Conservation (phyloP, 2,797 vertebrate species). For the Sandelia bainsii region DNA sequence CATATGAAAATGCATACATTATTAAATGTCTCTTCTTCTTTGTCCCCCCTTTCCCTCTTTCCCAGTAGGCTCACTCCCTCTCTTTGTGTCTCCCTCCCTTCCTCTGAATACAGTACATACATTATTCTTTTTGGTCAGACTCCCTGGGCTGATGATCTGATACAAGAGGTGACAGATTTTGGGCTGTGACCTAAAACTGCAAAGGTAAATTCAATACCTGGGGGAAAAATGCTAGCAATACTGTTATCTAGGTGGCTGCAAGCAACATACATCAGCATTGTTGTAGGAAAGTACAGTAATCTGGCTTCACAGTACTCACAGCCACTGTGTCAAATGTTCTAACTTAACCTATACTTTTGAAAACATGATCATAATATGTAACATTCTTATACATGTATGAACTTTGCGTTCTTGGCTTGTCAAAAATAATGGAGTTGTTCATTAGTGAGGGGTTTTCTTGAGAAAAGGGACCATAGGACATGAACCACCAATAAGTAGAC, state of each 20-base stretch:
- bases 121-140: slow-evolving; percentile 67
- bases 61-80: not conserved
- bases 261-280: slow-evolving; percentile 15
- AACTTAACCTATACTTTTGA: not conserved
- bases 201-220: slow-evolving; percentile 15
- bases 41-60: slow-evolving; percentile 18
- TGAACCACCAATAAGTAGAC: no score
- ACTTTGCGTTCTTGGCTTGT: not conserved
- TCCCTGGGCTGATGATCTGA: slow-evolving; percentile 36
- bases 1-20: slow-evolving; percentile 70
- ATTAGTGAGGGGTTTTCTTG: no score
- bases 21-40: slow-evolving; percentile 55
- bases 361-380: not conserved
- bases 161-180: slow-evolving; percentile 54
- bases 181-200: slow-evolving; percentile 46
- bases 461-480: no score
- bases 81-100: not conserved
- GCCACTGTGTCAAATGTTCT: not conserved
- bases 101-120: slow-evolving; percentile 58
- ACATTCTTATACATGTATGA: not conserved
- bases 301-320: slow-evolving; percentile 1
- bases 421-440: no score
- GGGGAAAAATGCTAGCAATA: not conserved
- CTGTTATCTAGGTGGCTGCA: slow-evolving; percentile 18
- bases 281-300: not conserved